phyloP scores from a whole-genome alignment of 2,113 vertebrate genomes.

The Nycticorax nycticorax region DNA sequence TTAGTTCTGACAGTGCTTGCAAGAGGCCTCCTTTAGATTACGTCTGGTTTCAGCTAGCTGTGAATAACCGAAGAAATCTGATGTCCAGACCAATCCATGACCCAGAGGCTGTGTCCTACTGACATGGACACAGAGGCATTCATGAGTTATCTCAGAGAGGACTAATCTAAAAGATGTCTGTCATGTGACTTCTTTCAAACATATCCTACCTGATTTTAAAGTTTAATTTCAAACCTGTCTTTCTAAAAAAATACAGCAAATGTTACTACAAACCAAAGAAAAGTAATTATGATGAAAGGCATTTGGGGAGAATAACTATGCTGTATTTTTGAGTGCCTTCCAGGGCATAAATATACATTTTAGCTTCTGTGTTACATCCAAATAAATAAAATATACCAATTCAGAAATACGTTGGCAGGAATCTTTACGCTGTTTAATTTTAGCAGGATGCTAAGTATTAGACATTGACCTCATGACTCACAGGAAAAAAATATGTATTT shows the following conservation, averaged over 20 bases:
- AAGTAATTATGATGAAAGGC: background rate
- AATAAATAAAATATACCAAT: background rate
- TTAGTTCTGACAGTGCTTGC: background rate
- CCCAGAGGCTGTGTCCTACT: background rate
- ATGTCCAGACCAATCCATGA: background rate
- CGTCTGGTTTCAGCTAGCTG: background rate
- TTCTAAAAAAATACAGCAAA: background rate
- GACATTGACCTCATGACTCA: background rate
- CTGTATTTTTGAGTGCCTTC: background rate
- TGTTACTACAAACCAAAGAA: background rate
- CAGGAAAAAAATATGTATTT: background rate
- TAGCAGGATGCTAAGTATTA: background rate
- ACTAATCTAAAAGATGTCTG: background rate
- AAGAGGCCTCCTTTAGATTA: background rate
- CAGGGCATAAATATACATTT: background rate
- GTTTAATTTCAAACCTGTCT: background rate
- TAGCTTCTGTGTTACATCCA: background rate
- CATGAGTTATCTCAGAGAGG: background rate
- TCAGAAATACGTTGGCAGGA: background rate
- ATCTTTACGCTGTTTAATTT: background rate
- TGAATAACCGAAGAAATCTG: background rate
- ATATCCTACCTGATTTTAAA: background rate
- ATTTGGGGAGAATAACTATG: background rate
- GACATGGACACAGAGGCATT: background rate
- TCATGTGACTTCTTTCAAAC: background rate